Evolutionary conservation across 2,113 vertebrate genomes (phyloP).

Genomic region (Clarias batrachus): DNA sequence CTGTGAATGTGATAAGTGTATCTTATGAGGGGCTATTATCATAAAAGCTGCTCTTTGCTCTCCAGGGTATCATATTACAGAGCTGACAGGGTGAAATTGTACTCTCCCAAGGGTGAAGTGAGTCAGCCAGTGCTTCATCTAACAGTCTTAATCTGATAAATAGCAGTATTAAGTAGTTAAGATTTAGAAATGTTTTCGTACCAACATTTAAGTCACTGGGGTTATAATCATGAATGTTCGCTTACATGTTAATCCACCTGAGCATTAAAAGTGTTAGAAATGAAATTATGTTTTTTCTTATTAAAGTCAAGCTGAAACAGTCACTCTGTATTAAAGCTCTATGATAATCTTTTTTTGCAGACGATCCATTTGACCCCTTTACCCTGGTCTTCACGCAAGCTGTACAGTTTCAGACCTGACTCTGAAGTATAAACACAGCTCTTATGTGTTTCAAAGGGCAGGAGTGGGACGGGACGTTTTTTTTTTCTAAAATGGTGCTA

Average conservation of each 20-base stretch:
- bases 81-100: slow-evolving; percentile 37
- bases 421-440: slow-evolving; percentile 11
- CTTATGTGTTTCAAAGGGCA: slow-evolving; percentile 5
- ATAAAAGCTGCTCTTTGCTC: slow-evolving; percentile 44
- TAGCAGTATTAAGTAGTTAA: neutral
- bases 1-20: slow-evolving; percentile 1
- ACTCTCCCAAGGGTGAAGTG: slow-evolving; percentile 25
- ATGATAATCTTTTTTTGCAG: neutral
- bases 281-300: neutral
- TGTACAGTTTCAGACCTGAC: neutral
- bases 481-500: neutral
- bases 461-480: neutral
- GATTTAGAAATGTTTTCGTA: neutral
- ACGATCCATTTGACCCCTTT: slow-evolving; percentile 5
- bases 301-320: neutral
- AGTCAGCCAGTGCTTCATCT: slow-evolving; percentile 9
- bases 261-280: neutral
- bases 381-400: neutral
- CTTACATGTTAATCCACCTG: neutral
- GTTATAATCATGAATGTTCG: neutral
- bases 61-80: slow-evolving; percentile 35
- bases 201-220: neutral
- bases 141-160: slow-evolving; percentile 23
- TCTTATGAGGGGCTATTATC: slow-evolving; percentile 38
- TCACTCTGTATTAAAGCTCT: neutral